Base-by-base conservation (phyloP, 1,140 invertebrate species). In the Polypedilum pembai region DNA sequence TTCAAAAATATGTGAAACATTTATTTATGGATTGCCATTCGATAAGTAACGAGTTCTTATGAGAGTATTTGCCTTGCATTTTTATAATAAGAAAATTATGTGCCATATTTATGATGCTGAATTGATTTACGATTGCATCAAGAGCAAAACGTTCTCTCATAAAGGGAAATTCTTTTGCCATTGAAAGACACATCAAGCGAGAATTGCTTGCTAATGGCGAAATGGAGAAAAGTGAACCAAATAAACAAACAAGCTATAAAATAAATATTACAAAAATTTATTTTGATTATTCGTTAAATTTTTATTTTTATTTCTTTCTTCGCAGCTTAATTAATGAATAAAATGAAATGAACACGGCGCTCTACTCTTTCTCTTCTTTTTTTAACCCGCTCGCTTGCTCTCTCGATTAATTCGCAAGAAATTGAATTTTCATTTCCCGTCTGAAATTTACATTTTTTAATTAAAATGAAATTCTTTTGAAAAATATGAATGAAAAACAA, bases 21-120 rank as follows among this genome's bases (percentile, higher is more conserved):
- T 56, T 56, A 56, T 56, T 56, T 56, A 56, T n/a, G 45, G n/a
- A n/a, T 56, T 56, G 45, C 45, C 45, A 56, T 56, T 56, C 12
- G 45, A n/a, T 56, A 56, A 56, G 45, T 56, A 56, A 56, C 45
- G 45, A 56, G 45, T n/a, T 56, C 12, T 56, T n/a, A 15, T 45
- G 12, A 12, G 45, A n/a, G 12, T 56, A n/a, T 45, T 45, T 45
- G 2, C 15, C 15, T 56, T 56, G 45, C 45, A 56, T 12, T n/a
- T 56, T 56, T n/a, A 56, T 56, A 33, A 33, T 33, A 33, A 33
- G 45, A 56, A 56, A 56, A 56, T 56, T 56, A 56, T 56, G 45
- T 56, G 45, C 45, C 45, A 56, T 56, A 56, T 56, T 56, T 56
- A 56, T 56, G 45, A 56, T 56, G 8, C 8, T n/a, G n/a, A 56